A percentile compares a stretch with the other conserved stretches of the same genome.
Evolutionary conservation across 2,113 vertebrate species (phyloP).

Genomic region (Willisornis vidua): DNA sequence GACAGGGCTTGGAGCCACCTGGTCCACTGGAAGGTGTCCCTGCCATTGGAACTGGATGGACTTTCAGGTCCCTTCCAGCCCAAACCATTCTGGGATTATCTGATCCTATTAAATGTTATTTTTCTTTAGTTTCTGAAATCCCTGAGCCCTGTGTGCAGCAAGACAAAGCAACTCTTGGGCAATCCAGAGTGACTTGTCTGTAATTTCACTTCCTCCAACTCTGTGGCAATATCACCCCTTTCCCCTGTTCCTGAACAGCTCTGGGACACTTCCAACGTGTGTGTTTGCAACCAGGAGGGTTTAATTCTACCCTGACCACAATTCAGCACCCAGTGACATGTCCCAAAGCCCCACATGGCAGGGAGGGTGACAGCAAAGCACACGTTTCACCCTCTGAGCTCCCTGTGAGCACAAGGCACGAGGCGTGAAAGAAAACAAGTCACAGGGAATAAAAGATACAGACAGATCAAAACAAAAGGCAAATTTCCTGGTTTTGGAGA

Average conservation of each 20-base stretch:
- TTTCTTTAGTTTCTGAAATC: neutral
- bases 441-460: neutral
- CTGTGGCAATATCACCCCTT: neutral
- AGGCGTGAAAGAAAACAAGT: neutral
- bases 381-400: neutral
- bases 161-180: neutral
- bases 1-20: neutral
- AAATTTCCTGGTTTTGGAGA: neutral
- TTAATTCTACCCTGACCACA: neutral
- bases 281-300: accelerated
- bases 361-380: neutral
- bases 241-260: neutral
- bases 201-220: neutral
- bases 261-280: neutral
- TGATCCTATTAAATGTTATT: neutral
- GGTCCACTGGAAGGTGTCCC: neutral
- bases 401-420: neutral
- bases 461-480: neutral
- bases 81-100: neutral
- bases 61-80: neutral
- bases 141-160: neutral
- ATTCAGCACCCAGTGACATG: neutral
- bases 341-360: accelerated
- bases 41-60: neutral
- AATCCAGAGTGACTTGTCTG: neutral